Evolutionary conservation across 2,888 invertebrate genomes (phyloP), one percentile per base, ranked within the genome.

Genomic region (Dinocampus coccinellae): DNA sequence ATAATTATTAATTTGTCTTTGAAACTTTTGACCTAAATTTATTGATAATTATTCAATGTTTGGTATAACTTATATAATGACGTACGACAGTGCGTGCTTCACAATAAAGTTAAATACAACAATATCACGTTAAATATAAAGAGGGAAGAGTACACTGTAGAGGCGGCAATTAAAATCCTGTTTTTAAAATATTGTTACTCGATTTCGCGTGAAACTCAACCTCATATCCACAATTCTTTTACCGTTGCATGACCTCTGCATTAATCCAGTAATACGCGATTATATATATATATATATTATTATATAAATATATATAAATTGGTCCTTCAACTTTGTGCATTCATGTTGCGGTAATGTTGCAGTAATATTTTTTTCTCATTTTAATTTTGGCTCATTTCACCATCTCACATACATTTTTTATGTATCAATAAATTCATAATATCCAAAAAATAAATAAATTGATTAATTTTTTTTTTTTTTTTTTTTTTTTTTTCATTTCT

Each of bases 211-310:
- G 63, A 42, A 62, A 64, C 57, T 70, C 26, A 57, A 24, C 57
- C n/a, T 55, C 47, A 20, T 16, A 47, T 34, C 22, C 42, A n/a
- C n/a, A n/a, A 62, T 69, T 24, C 53, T 42, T 63, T 47, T 70
- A 24, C 34, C 58, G 52, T 70, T 64, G 70, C 70, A 70, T 70
- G 70, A 64, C 70, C 47, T 70, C 64, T 34, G 64, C 24, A 58
- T 58, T 69, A 69, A 69, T 70, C 58, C 58, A 64, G 39, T 36
- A 55, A 16, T 16, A 42, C 67, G 58, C 58, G 58, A 67, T 67
- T 67, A 57, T 47, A 29, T 10, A 10, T 10, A n/a, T n/a, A n/a
- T 36, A 36, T 4, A 36, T 36, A 36, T 36, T 36, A 36, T 10
- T 10, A 36, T 7, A 29, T 29, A 29, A 29, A 29, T 29, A 29